Percentiles rank a stretch among this genome's conserved stretches.
Evolutionary conservation across 1,140 invertebrate genomes (phyloP).

Genomic region (Laupala kohalensis): DNA sequence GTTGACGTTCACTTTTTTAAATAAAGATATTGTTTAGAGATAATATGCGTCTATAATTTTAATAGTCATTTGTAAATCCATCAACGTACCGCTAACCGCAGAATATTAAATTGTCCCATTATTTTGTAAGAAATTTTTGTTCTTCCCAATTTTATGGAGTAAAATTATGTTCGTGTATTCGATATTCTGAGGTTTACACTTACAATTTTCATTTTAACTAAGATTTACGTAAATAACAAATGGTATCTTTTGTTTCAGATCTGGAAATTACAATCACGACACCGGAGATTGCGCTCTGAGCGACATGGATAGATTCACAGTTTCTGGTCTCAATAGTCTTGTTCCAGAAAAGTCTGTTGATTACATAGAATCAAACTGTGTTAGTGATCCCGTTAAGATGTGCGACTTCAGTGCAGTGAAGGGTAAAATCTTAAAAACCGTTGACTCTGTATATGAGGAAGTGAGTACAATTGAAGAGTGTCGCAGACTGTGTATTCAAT

Average conservation of each 20-base stretch:
- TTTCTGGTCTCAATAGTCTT: slow-evolving; percentile 21
- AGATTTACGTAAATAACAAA: background rate
- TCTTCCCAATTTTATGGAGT: too few relatives aligned
- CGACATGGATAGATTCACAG: slow-evolving; percentile 35
- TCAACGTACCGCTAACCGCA: too few relatives aligned
- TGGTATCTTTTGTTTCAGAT: slow-evolving; percentile 23
- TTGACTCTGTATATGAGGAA: slow-evolving; percentile 34
- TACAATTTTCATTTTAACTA: too few relatives aligned
- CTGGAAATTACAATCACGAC: slow-evolving; percentile 30
- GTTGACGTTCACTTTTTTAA: too few relatives aligned
- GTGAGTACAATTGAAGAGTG: slow-evolving; percentile 33
- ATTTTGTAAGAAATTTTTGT: too few relatives aligned
- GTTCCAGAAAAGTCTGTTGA: slow-evolving; percentile 17
- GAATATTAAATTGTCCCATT: too few relatives aligned
- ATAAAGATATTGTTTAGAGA: too few relatives aligned
- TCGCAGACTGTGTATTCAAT: slow-evolving; percentile 31
- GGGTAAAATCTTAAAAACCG: slow-evolving; percentile 35
- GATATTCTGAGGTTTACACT: too few relatives aligned
- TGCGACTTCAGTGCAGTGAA: slow-evolving; percentile 34
- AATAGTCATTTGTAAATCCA: too few relatives aligned
- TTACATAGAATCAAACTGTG: slow-evolving; percentile 36
- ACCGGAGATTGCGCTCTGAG: slow-evolving; percentile 31
- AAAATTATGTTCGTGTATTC: too few relatives aligned
- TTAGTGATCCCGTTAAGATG: slow-evolving; percentile 32
- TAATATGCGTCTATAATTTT: too few relatives aligned